phyloP scores from a whole-genome alignment of 2,797 vertebrate species.

The Etheostoma perlongum region DNA sequence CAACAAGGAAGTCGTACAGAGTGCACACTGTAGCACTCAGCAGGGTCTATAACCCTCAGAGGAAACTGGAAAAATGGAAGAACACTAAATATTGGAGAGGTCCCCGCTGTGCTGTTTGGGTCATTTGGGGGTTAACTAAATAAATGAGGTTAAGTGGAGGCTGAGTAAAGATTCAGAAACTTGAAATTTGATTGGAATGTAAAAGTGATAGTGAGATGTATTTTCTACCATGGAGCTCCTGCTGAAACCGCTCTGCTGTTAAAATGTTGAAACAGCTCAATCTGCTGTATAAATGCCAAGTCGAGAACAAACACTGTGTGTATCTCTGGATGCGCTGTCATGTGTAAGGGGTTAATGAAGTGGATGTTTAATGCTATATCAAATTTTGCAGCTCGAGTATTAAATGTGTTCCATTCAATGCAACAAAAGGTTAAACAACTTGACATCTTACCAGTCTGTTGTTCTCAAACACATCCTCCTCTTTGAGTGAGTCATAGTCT shows the following conservation, averaged over 20 bases:
- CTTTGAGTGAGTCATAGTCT: constrained; percentile 91
- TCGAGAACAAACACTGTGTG: constrained; percentile 15
- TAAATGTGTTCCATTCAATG: constrained; percentile 7
- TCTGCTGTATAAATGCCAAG: constrained; percentile 19
- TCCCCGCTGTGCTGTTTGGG: constrained; percentile 42
- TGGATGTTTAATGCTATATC: constrained; percentile 21
- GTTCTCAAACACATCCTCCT: constrained; percentile 96
- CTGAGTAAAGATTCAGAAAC: constrained; percentile 6
- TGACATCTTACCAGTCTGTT: constrained; percentile 92
- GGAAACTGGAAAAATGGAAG: constrained; percentile 59
- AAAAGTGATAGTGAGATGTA: neutral
- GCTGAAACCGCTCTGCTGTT: constrained; percentile 12
- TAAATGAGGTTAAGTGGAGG: constrained; percentile 62
- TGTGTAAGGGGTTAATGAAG: constrained; percentile 33
- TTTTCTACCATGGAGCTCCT: neutral
- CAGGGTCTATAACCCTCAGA: constrained; percentile 47
- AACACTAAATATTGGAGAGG: constrained; percentile 63
- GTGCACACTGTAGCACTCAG: constrained; percentile 37
- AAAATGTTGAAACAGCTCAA: constrained; percentile 24
- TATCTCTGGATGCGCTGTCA: neutral
- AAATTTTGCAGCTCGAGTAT: constrained; percentile 4
- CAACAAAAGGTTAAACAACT: constrained; percentile 37
- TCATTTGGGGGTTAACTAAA: constrained; percentile 47
- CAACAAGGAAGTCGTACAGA: constrained; percentile 43
- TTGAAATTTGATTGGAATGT: neutral